phyloP scores from a whole-genome alignment of 1,140 invertebrate genomes.

The Aporrectodea caliginosa region DNA sequence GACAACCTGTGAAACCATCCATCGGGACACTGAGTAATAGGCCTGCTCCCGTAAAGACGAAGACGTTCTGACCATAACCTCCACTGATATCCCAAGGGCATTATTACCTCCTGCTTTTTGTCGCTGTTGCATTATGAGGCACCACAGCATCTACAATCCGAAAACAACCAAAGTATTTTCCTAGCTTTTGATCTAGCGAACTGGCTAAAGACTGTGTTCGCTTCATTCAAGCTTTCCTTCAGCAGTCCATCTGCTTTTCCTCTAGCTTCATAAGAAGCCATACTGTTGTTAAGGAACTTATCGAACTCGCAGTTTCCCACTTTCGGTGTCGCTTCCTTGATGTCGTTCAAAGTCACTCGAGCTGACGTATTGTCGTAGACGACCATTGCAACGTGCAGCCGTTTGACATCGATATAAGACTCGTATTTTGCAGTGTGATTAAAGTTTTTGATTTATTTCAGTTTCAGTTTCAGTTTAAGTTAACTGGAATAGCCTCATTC shows the following conservation, averaged over 20 bases:
- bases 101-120: neutral
- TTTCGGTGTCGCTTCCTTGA: neutral
- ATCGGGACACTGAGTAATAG: neutral
- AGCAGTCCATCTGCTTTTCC: neutral
- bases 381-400: neutral
- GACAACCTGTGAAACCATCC: neutral
- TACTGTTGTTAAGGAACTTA: neutral
- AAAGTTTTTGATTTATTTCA: too few species aligned
- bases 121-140: too few species aligned
- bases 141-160: neutral
- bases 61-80: neutral
- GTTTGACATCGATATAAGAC: neutral
- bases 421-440: too few species aligned
- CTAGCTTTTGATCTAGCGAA: neutral
- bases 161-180: neutral
- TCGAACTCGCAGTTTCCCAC: neutral
- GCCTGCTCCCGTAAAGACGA: neutral
- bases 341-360: neutral
- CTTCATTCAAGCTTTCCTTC: neutral
- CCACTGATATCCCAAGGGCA: neutral
- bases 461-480: too few species aligned
- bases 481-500: too few species aligned
- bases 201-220: neutral
- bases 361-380: neutral
- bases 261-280: neutral